These are phyloP conservation scores for Chrysemys picta DNA, from an alignment of 2,113 vertebrate genomes.

Conservation along the genomic window DNA sequence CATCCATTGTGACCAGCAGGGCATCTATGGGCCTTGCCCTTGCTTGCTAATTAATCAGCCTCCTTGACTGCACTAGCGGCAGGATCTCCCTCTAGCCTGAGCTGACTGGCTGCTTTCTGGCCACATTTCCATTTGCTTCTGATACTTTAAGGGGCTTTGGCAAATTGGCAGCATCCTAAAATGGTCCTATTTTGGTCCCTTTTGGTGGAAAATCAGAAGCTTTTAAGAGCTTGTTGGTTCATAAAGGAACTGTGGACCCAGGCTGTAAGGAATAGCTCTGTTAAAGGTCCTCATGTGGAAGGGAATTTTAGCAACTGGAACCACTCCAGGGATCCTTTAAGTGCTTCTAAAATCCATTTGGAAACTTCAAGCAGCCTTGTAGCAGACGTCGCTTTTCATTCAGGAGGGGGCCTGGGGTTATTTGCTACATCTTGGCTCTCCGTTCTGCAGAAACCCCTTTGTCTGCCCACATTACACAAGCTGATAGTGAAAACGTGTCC, in stretches of 20 bases:
- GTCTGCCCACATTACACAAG: background rate
- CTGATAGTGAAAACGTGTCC: fast-evolving
- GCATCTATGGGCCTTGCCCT: background rate
- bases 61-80: background rate
- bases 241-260: background rate
- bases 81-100: background rate
- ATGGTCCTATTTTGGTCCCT: background rate
- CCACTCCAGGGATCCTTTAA: background rate
- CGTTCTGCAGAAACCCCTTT: background rate
- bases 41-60: background rate
- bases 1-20: background rate
- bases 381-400: background rate
- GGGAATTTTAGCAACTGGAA: background rate
- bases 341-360: background rate
- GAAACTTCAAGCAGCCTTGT: background rate
- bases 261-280: background rate
- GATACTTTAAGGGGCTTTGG: background rate
- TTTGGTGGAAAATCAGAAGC: background rate
- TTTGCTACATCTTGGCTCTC: background rate
- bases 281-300: background rate
- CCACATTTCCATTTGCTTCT: background rate
- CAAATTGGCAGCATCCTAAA: background rate
- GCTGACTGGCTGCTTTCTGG: background rate
- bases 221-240: background rate
- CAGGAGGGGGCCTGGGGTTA: background rate